These are phyloP conservation scores for Procavia capensis DNA, from an alignment of 2,113 vertebrate species.

Conservation along the genomic window DNA sequence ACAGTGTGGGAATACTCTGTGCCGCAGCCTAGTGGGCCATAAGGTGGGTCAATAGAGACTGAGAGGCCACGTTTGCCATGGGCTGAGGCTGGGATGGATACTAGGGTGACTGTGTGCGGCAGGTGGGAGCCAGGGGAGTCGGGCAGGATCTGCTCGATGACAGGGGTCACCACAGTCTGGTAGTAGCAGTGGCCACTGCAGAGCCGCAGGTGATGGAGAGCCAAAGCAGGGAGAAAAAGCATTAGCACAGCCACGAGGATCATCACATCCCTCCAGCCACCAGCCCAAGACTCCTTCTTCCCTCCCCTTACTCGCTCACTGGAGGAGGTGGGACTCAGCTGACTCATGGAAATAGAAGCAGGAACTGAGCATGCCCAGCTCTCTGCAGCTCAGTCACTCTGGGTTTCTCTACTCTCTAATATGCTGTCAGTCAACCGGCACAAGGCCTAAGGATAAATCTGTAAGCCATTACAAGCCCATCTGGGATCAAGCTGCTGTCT, in stretches of 20 bases:
- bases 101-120: constrained; percentile 97
- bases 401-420: not conserved
- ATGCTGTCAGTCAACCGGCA: not conserved
- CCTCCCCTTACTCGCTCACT: fast-evolving
- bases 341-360: not conserved
- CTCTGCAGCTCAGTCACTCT: not conserved
- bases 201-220: not conserved
- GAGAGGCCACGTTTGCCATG: constrained; percentile 96
- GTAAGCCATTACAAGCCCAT: constrained; percentile 61
- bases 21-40: constrained; percentile 87
- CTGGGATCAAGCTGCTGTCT: not conserved
- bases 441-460: not conserved
- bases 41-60: constrained; percentile 93
- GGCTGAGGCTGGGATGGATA: constrained; percentile 95
- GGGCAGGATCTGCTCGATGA: constrained; percentile 91
- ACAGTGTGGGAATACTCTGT: constrained; percentile 92
- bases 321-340: not conserved
- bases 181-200: constrained; percentile 97
- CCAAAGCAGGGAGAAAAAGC: not conserved
- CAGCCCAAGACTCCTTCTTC: not conserved
- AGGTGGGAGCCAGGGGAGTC: constrained; percentile 93
- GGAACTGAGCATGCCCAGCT: not conserved
- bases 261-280: not conserved
- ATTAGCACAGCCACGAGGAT: constrained; percentile 88
- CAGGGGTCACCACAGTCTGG: constrained; percentile 95